Percentiles rank a stretch among this genome's conserved stretches.
Conservation (phyloP, 2,113 vertebrate genomes). For the Holacanthus passer region DNA sequence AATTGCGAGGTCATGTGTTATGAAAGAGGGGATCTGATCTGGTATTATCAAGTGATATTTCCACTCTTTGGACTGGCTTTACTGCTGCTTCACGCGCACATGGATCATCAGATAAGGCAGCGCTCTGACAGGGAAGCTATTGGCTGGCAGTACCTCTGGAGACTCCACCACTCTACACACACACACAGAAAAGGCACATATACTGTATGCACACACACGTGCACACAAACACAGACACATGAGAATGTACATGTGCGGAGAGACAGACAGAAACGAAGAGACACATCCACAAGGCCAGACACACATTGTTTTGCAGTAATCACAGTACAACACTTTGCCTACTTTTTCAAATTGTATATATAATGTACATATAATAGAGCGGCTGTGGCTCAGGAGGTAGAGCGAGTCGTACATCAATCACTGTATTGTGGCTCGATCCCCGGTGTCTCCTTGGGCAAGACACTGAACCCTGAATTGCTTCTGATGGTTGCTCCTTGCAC, state of each 20-base stretch:
- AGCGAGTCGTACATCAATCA: constrained; percentile 14
- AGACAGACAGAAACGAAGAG: not conserved
- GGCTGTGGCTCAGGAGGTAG: not conserved
- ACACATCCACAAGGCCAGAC: not conserved
- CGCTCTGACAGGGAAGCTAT: constrained; percentile 61
- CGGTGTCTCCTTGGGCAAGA: constrained; percentile 5
- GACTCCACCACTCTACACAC: constrained; percentile 19
- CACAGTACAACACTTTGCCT: not conserved
- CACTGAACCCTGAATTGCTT: not conserved
- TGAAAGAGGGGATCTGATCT: constrained; percentile 60
- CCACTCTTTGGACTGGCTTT: constrained; percentile 51
- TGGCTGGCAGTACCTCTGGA: constrained; percentile 54
- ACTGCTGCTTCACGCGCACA: constrained; percentile 45
- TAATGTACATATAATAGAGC: not conserved
- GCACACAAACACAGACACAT: not conserved
- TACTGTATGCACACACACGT: not conserved
- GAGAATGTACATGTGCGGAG: not conserved
- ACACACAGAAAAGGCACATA: constrained; percentile 23
- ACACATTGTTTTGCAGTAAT: not conserved
- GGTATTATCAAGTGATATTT: constrained; percentile 66
- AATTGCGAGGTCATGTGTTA: constrained; percentile 66
- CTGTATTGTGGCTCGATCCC: constrained; percentile 4
- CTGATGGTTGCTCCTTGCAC: not conserved
- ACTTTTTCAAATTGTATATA: not conserved
- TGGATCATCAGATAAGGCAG: constrained; percentile 73